These are phyloP conservation scores for Sorex araneus DNA, from an alignment of 2,113 vertebrate genomes.

Conservation along the genomic window DNA sequence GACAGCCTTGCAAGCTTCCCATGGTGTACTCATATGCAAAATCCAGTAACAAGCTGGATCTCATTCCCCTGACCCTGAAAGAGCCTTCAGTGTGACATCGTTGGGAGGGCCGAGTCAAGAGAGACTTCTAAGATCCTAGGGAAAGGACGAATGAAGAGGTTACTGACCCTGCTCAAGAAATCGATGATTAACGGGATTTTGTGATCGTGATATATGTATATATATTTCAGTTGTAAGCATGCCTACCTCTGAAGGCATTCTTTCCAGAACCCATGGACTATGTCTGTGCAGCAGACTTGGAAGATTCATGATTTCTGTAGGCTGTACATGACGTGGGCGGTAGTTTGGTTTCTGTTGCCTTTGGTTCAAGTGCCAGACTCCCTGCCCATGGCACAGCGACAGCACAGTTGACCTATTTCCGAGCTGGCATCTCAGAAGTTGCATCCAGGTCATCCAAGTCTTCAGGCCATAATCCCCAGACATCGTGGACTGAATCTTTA, in stretches of 20 bases:
- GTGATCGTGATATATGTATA: too few species aligned
- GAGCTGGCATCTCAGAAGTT: background rate
- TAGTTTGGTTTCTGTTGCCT: background rate
- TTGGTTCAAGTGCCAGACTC: background rate
- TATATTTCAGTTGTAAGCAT: background rate
- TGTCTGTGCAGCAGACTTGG: background rate
- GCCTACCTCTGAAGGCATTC: background rate
- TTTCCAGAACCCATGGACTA: background rate
- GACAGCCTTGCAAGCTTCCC: too few species aligned
- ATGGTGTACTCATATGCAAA: too few species aligned
- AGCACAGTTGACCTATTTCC: background rate
- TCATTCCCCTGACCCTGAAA: too few species aligned
- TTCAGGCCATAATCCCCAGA: background rate
- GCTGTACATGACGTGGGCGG: background rate
- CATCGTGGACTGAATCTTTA: background rate
- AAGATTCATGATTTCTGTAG: background rate
- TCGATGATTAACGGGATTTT: too few species aligned
- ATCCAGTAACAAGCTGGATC: too few species aligned
- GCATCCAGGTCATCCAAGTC: background rate
- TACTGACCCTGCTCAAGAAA: too few species aligned
- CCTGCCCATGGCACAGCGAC: background rate
- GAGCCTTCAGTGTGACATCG: too few species aligned
- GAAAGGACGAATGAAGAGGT: too few species aligned
- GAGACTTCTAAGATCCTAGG: too few species aligned
- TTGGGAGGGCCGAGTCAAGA: too few species aligned